Conservation (phyloP, 1,140 invertebrate species). For the Dreissena polymorpha region DNA sequence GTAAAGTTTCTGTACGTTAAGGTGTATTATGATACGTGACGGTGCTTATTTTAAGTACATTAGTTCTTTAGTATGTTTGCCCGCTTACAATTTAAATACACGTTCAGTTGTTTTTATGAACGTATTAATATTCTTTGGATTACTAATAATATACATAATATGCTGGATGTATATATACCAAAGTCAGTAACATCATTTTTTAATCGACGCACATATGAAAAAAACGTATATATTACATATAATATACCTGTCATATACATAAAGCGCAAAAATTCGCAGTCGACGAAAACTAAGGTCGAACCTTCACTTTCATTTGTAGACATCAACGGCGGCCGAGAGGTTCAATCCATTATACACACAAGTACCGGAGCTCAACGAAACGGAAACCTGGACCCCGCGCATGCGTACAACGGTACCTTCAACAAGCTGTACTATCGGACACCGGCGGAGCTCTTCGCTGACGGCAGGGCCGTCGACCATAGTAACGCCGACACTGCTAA, state of each 20-base stretch:
- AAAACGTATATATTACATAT: too few species aligned
- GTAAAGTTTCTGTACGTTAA: too few species aligned
- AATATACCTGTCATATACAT: neutral
- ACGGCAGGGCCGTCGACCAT: conserved; percentile 36
- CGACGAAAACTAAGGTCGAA: neutral
- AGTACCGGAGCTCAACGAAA: conserved; percentile 48
- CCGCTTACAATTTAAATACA: too few species aligned
- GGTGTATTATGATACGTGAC: too few species aligned
- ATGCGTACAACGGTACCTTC: conserved; percentile 67
- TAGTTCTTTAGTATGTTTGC: too few species aligned
- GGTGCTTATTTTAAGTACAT: too few species aligned
- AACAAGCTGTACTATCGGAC: conserved; percentile 66
- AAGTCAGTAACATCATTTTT: too few species aligned
- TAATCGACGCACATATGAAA: too few species aligned
- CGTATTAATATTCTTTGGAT: too few species aligned
- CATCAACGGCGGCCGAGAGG: neutral
- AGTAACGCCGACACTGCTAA: conserved; percentile 65
- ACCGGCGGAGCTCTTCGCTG: conserved; percentile 65
- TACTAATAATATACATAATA: too few species aligned
- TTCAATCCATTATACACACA: neutral
- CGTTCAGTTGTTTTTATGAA: too few species aligned
- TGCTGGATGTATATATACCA: too few species aligned
- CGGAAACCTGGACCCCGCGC: conserved; percentile 53
- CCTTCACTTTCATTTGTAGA: neutral
- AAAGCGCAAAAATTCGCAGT: neutral